Conservation (phyloP, 2,888 invertebrate genomes). For the Galerucella nymphaeae region DNA sequence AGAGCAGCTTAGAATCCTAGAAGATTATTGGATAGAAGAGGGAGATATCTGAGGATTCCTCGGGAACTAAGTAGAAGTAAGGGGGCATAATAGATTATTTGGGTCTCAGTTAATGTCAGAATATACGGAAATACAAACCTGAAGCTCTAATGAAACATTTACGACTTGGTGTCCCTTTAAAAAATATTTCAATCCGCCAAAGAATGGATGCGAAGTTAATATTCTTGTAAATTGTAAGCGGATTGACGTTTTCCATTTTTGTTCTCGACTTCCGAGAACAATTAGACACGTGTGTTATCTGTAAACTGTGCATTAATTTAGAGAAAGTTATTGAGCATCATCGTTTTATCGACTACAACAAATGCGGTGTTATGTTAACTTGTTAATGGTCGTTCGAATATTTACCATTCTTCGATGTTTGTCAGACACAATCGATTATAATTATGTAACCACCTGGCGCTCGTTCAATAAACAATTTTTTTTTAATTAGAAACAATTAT, state of each 20-base stretch:
- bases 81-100: no score
- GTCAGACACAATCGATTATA: neutral
- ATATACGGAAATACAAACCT: no score
- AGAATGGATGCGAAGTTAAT: constrained; percentile 34
- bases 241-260: constrained; percentile 46
- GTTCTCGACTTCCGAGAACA: constrained; percentile 48
- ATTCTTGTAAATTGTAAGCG: constrained; percentile 47
- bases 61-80: no score
- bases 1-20: no score
- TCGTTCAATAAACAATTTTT: constrained; percentile 4
- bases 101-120: no score
- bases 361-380: constrained; percentile 4
- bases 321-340: constrained; percentile 47
- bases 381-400: constrained; percentile 6
- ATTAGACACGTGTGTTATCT: constrained; percentile 51
- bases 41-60: no score
- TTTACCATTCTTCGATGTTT: constrained; percentile 2
- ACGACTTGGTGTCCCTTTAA: no score
- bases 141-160: no score
- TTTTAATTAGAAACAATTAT: neutral
- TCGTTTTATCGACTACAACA: constrained; percentile 13
- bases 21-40: no score
- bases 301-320: constrained; percentile 40
- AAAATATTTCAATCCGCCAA: neutral
- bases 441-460: constrained; percentile 14